Conservation (phyloP, 2,797 vertebrate species). For the Anabas testudineus region DNA sequence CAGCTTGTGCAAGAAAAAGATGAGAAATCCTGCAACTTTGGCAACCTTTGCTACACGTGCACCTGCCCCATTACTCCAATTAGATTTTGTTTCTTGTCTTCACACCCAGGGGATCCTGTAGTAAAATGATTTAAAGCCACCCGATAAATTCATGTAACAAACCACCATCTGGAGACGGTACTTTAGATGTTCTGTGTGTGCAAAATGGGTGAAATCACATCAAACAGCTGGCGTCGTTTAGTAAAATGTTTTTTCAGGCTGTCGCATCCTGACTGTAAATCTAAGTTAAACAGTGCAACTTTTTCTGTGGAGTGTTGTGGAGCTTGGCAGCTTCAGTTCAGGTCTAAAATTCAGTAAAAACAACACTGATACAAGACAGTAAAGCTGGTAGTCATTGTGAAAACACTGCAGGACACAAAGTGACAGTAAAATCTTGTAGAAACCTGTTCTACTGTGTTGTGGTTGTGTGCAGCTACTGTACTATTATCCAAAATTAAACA, state of each 20-base stretch:
- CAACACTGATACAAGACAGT: neutral
- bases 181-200: slow-evolving; percentile 12
- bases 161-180: slow-evolving; percentile 54
- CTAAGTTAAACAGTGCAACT: slow-evolving; percentile 9
- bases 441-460: neutral
- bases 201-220: slow-evolving; percentile 16
- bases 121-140: slow-evolving; percentile 19
- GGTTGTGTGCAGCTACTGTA: neutral
- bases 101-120: slow-evolving; percentile 10
- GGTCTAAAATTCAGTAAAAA: neutral
- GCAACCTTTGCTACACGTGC: slow-evolving; percentile 9
- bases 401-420: too few species aligned
- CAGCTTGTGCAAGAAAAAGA: neutral
- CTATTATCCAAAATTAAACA: too few species aligned
- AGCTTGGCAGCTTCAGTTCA: neutral
- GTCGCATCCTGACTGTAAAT: slow-evolving; percentile 35
- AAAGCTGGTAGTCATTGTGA: neutral
- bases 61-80: slow-evolving; percentile 28
- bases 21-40: neutral
- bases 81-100: slow-evolving; percentile 18
- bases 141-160: slow-evolving; percentile 15
- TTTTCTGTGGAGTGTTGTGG: neutral
- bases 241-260: slow-evolving; percentile 27
- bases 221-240: slow-evolving; percentile 23
- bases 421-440: too few species aligned